Evolutionary conservation across 2,888 invertebrate genomes (phyloP).

Genomic region (Neocrepidodera transversa): DNA sequence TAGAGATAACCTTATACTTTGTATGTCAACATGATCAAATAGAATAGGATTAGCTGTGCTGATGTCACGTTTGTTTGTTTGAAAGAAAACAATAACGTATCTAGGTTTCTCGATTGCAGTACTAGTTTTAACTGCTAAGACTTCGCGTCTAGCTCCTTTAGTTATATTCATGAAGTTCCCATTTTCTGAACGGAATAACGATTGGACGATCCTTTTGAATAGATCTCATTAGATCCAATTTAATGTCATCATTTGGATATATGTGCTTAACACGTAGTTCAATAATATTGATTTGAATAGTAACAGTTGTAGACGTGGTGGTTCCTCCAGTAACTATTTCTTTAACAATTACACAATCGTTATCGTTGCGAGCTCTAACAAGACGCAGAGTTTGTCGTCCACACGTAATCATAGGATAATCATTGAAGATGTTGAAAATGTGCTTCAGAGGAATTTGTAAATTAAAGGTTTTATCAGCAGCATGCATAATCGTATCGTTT

Average conservation of each 20-base stretch:
- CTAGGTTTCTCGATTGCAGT: conserved; percentile 28
- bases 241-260: conserved; percentile 29
- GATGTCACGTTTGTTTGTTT: conserved; percentile 21
- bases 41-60: conserved; percentile 15
- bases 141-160: conserved; percentile 19
- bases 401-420: conserved; percentile 24
- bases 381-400: conserved; percentile 33
- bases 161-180: conserved; percentile 33
- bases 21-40: conserved; percentile 23
- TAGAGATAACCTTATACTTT: conserved; percentile 13
- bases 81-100: conserved; percentile 32
- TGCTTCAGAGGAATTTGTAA: conserved; percentile 29
- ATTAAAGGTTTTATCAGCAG: conserved; percentile 24
- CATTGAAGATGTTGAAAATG: conserved; percentile 33
- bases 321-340: neutral
- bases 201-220: conserved; percentile 28
- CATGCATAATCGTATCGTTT: too few relatives aligned
- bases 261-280: conserved; percentile 31
- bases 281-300: conserved; percentile 22
- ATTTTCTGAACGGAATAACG: conserved; percentile 29
- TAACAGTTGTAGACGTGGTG: neutral
- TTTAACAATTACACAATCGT: conserved; percentile 20
- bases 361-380: conserved; percentile 32
- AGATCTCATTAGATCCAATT: conserved; percentile 10
- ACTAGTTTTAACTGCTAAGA: conserved; percentile 28